These are phyloP conservation scores for Paracyclopina nana DNA, from an alignment of 1,140 invertebrate genomes.

Conservation along the genomic window DNA sequence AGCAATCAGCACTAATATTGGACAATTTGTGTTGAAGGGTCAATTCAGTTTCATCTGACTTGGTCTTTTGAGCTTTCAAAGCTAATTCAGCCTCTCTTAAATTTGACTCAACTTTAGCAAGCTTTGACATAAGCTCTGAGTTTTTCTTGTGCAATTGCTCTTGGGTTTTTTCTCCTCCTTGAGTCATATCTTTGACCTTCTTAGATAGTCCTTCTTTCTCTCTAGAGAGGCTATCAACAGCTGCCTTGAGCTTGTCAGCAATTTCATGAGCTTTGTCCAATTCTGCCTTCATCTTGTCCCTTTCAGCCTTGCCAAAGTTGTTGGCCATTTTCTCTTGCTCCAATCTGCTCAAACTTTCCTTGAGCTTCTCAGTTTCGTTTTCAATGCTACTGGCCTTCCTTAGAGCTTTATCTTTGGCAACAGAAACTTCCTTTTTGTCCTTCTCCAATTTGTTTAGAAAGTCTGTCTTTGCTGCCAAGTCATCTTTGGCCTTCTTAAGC, in stretches of 20 bases:
- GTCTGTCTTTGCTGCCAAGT: background rate
- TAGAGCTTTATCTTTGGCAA: background rate
- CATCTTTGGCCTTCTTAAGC: background rate
- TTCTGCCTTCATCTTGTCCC: slow-evolving; percentile 11
- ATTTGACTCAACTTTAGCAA: too few species aligned
- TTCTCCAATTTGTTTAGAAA: background rate
- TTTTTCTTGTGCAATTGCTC: slow-evolving; percentile 1
- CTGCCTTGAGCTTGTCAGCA: background rate
- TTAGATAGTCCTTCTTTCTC: background rate
- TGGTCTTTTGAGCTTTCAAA: too few species aligned
- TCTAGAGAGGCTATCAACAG: background rate
- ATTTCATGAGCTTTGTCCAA: slow-evolving; percentile 6
- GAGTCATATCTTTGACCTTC: background rate
- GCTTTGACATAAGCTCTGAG: too few species aligned
- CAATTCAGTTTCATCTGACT: too few species aligned
- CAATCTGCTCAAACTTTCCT: slow-evolving; percentile 2
- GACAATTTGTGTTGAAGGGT: too few species aligned
- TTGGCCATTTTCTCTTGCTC: slow-evolving; percentile 9
- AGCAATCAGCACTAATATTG: too few species aligned
- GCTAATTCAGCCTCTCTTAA: too few species aligned
- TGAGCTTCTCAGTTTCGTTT: slow-evolving; percentile 3
- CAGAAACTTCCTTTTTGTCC: slow-evolving; percentile 1
- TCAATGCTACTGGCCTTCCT: background rate
- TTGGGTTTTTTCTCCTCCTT: background rate
- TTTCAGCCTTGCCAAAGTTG: slow-evolving; percentile 10